Conservation (phyloP, 2,888 invertebrate species). For the Tipula unca region DNA sequence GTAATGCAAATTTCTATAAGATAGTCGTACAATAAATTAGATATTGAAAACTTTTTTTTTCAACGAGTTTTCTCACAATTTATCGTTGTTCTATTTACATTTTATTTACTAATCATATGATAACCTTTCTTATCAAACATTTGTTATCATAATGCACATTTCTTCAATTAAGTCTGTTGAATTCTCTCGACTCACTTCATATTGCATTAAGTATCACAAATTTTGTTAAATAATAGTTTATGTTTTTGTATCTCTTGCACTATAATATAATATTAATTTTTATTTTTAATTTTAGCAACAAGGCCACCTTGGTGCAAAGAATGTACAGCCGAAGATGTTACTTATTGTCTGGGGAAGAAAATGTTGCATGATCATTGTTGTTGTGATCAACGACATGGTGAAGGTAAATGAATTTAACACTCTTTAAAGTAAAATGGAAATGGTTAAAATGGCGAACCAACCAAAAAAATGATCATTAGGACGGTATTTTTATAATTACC, state of each 20-base stretch:
- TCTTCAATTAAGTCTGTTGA: too few species aligned
- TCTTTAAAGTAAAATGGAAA: not conserved
- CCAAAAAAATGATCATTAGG: too few species aligned
- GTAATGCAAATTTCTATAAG: too few species aligned
- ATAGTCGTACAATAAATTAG: not conserved
- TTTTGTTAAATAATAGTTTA: too few species aligned
- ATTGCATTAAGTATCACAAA: not conserved
- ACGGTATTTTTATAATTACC: too few species aligned
- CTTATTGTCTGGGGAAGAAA: conserved; percentile 23
- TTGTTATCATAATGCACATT: not conserved
- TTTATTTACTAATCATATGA: not conserved
- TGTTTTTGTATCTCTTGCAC: too few species aligned
- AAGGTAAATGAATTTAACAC: conserved; percentile 22
- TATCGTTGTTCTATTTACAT: not conserved
- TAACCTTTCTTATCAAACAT: not conserved
- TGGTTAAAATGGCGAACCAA: too few species aligned
- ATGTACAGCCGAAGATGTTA: conserved; percentile 22
- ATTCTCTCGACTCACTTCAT: not conserved
- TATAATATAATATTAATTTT: not conserved
- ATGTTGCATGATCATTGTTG: conserved; percentile 26
- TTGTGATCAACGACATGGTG: conserved; percentile 24
- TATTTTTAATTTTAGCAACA: not conserved
- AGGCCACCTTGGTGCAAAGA: conserved; percentile 20
- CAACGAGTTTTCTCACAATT: not conserved
- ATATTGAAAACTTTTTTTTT: not conserved